Base-by-base conservation (phyloP, 2,888 invertebrate species). In the Drosophila kuntzei region DNA sequence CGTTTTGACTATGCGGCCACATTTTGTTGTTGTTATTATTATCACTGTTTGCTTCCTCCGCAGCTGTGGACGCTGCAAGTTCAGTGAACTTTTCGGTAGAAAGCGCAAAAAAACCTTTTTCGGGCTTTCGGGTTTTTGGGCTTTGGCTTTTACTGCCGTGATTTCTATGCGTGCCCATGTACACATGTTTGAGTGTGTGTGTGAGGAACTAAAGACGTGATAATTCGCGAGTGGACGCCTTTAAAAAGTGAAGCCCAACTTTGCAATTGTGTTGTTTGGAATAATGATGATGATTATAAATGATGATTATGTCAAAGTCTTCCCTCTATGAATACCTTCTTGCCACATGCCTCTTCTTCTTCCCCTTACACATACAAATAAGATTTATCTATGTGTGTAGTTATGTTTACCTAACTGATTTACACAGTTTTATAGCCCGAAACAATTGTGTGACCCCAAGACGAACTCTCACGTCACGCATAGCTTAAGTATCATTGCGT, bases 41-140 rank as follows among this genome's bases (percentile, higher is more conserved):
- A 46, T 60, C 68, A 43, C 60, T 53, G 46, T 76, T 78, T 61
- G 76, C 77, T 76, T 76, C 77, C 63, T 76, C 72, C 59, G 41
- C 75, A 72, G 85, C 69, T 84, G 72, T 80, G 80, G 53, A 64
- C 81, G 81, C 79, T 69, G 79, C 85, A 81, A 81, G 80, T 81
- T 81, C 80, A 81, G 37, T 81, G 80, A 81, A 81, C 80, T 85
- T 81, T 79, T 61, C 73, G 61, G 64, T 81, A 85, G 85, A 81
- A 81, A 81, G 85, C 85, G 85, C 82, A 67, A 60, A 63, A 67
- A 62, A 62, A 57, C 62, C 73, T 70, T 72, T 73, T 66, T 62
- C 27, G 61, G 64, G 36, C 51, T 75, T 71, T 71, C 57, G 37
- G 62, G 43, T 59, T 51, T 71, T 51, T 71, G 37, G 57, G 62